Base-by-base conservation (phyloP, 2,797 vertebrate genomes). In the Amblyopsis hoosieri region DNA sequence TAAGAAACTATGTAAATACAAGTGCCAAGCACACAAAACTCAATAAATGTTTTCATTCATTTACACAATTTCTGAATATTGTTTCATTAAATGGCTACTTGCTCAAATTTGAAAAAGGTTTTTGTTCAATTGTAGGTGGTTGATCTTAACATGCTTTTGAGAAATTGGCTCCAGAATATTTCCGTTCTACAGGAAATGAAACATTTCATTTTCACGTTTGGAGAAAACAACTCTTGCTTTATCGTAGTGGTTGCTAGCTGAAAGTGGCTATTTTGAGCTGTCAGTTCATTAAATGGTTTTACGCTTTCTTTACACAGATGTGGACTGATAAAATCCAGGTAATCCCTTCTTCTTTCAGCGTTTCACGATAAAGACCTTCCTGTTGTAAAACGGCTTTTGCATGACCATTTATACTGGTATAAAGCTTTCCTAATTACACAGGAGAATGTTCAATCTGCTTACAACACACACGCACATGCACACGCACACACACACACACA, bases 21-120 rank as follows among this genome's bases (percentile, higher is more conserved):
- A 89, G 95, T 96, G 95, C 95, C 93, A 96, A 97, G 95, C 95
- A 98, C 95, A 90, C 89, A 94, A 89, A 90, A 87, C 92, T 93
- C 93, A 97, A 97, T 97, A 97, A 98, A 96, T 88, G 82, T 92
- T 93, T 92, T 88, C 93, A 91, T 92, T 94, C 92, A 89, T 93
- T 90, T 84, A 78, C 62, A 56, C 69, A 64, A 64, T 74, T 77
- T 42, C 69, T 52, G 57, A 70, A 46, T 73, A 72, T 47, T 60
- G 37, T 78, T 75, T 68, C 15, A 52, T 46, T 73, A 23, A 19
- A 19, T 19, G 19, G 13, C 19, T 15, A 59, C n/a, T 3, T 68
- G 8, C 4, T 4, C 12, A 5, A 53, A 12, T 23, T 48, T 3
- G 23, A 33, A 2, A 33, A 45, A 17, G 19, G 7, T 1, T 1